phyloP scores from a whole-genome alignment of 2,113 vertebrate species.

The Pelvicachromis taeniatus region DNA sequence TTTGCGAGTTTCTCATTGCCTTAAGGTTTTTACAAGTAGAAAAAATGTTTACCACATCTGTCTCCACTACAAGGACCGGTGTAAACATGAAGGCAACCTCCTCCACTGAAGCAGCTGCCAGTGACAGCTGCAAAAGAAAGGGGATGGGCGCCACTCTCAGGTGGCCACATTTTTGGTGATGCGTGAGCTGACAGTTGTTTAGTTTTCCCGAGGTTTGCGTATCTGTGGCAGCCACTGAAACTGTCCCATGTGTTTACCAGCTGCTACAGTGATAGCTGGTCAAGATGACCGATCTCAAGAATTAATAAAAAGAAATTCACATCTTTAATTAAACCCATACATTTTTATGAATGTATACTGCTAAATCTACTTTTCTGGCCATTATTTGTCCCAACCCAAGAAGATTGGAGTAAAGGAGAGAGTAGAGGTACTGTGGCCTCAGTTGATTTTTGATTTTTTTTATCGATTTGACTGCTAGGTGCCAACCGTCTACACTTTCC shows the following conservation, averaged over 20 bases:
- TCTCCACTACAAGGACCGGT: not conserved
- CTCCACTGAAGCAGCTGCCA: constrained; percentile 14
- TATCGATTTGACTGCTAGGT: not conserved
- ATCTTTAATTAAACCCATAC: not conserved
- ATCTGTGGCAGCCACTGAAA: not conserved
- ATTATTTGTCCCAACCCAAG: not conserved
- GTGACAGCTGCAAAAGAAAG: not conserved
- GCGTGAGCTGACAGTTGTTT: not conserved
- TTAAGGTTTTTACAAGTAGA: not conserved
- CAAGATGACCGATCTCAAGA: not conserved
- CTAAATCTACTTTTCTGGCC: not conserved
- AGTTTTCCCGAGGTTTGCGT: not conserved
- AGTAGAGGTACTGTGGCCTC: not conserved
- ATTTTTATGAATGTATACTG: not conserved
- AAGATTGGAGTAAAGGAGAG: not conserved
- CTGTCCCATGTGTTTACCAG: not conserved
- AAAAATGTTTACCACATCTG: not conserved
- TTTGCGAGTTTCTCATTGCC: not conserved
- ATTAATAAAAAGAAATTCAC: not conserved
- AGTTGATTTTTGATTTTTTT: not conserved
- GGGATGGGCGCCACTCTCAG: not conserved
- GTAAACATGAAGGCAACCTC: not conserved
- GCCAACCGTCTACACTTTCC: not conserved
- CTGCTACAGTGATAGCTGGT: not conserved
- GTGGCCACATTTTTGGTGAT: not conserved